Evolutionary conservation across 2,888 invertebrate species (phyloP), one percentile per base, ranked within the genome.

Genomic region (Aethes cnicana): DNA sequence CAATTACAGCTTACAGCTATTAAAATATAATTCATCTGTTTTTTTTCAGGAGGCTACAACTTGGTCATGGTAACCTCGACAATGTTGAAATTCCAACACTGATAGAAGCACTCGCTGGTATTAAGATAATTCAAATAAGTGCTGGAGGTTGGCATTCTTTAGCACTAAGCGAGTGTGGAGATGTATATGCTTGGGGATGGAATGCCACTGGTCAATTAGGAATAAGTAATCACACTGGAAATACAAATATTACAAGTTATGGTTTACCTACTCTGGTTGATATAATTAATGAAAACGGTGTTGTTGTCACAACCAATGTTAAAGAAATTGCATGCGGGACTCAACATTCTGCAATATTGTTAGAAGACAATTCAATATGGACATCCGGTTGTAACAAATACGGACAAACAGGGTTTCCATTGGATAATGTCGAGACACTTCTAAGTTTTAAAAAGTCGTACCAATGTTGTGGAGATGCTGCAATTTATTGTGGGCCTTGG

Each of bases 161-260:
- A 42, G 96, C 94, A 6, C 74, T 97, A 4, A 96, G 95, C 61
- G 91, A 92, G 66, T 92, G 91, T 76, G 97, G 96, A 8, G 97
- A 97, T 74, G 69, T 97, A 0, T 98, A 97, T 72, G 91, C 92
- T 1, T 98, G 98, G 97, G 98, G 98, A 4, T 97, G 95, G 94
- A 98, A 98, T 81, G 93, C 94, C 56, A 92, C 92, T 66, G 97
- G 97, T 0, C 97, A 98, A 77, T 81, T 98, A 9, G 97, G 97
- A 4, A 77, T 95, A 20, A 75, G 80, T 55, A 59, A 56, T 32
- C 5, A 3, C 17, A 68, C 59, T 25, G 52, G 55, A 39, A 47
- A 64, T 25, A 23, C 36, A 23, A 59, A 61, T 33, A 60, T 54
- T 39, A 62, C 64, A 57, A 86, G 78, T 53, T 76, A 69, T 55